Evolutionary conservation across 37 sponge, comb jelly and placozoan species (phyloP), one percentile per base, ranked within the genome.

Genomic region (Aplysina aerophoba): DNA sequence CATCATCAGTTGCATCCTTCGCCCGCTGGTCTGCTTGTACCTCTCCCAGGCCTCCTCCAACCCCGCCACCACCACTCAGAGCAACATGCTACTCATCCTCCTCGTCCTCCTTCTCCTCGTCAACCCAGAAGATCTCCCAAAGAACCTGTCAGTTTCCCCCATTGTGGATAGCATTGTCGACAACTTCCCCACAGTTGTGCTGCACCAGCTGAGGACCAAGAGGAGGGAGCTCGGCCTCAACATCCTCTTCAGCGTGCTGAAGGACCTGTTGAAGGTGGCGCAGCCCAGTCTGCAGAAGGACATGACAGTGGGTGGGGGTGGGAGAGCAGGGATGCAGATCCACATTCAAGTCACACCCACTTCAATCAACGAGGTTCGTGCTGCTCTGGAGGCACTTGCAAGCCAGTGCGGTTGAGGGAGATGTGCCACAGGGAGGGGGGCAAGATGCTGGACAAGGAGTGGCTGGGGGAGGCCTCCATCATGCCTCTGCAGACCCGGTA

Each of bases 351-450:
- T 87, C 15, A 41, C 37, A 15, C 39, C 84, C 31, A 54, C 82
- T 31, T 65, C 77, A 28, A 84, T 79, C 21, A 64, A 73, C 25
- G 78, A 75, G 25, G 53, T 75, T 12, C 34, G 60, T 3, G 33
- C 24, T 57, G 81, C 81, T 19, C 71, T 87, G 31, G 93, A 95
- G 81, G 54, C 86, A 20, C 64, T 92, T 37, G 92, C 92, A 15
- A 59, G 88, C 15, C 96, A 95, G 87, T 33, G 44, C 36, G 96
- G 96, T 86, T 95, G 69, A 83, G 89, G 40, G 93, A 95, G 85
- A 87, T 89, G 85, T 95, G 93, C 40, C 87, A 85, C 69, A 79
- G 87, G 50, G 66, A 74, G 0, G 38, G 33, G 44, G 75, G 44
- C 4, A 87, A 84, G 62, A 86, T 95, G 44, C 84, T 91, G 37